phyloP scores from a whole-genome alignment of 2,888 invertebrate genomes.

The Flexamia atlantica region DNA sequence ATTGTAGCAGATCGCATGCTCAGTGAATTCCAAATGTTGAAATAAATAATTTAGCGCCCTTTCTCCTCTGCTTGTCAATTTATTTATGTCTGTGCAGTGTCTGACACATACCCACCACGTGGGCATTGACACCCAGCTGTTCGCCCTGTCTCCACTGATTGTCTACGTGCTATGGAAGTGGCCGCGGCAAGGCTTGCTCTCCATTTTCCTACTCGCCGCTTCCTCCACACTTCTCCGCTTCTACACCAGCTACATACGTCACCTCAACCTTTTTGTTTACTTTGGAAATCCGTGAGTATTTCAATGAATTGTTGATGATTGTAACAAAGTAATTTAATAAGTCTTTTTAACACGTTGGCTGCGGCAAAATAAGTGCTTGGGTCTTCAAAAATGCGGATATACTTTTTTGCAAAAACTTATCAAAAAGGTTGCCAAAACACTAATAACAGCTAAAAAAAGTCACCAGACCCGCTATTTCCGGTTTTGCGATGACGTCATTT shows the following conservation, averaged over 20 bases:
- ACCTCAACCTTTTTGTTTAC: constrained; percentile 82
- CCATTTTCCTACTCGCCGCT: constrained; percentile 76
- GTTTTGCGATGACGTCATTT: too few species aligned
- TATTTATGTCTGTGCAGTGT: constrained; percentile 76
- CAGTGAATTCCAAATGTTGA: too few species aligned
- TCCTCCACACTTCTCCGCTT: constrained; percentile 80
- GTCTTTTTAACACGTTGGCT: too few species aligned
- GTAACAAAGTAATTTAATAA: neutral
- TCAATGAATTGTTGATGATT: neutral
- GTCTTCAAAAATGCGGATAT: too few species aligned
- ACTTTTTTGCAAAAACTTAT: too few species aligned
- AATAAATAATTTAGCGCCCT: too few species aligned
- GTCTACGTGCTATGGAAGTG: constrained; percentile 80
- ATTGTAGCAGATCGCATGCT: too few species aligned
- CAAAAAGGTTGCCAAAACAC: too few species aligned
- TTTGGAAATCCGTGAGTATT: constrained; percentile 83
- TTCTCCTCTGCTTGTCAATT: too few species aligned
- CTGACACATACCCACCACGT: constrained; percentile 85
- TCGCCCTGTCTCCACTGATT: constrained; percentile 80
- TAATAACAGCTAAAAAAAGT: too few species aligned
- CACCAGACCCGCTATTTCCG: too few species aligned
- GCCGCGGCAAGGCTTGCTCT: constrained; percentile 76
- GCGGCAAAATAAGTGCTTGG: too few species aligned
- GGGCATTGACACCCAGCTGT: constrained; percentile 84
- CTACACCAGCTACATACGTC: constrained; percentile 79